Evolutionary conservation across 2,888 invertebrate species (phyloP), one percentile per base, ranked within the genome.

Genomic region (Anoncus sp.): DNA sequence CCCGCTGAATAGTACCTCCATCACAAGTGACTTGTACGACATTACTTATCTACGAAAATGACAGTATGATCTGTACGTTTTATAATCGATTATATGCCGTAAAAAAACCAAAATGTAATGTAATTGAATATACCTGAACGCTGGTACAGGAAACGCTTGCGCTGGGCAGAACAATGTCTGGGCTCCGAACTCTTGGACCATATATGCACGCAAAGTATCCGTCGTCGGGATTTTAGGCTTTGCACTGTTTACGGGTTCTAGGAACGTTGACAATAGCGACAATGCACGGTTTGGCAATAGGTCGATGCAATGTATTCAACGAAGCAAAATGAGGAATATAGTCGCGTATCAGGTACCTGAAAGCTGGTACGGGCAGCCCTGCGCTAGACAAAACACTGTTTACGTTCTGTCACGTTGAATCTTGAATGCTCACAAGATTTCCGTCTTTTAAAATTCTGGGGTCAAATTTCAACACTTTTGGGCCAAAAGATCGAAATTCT

Each of bases 371-470:
- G 76, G 87, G 87, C 92, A 94, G 24, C 94, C 95, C 92, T 96
- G 96, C 73, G 95, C 95, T 60, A 95, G 95, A 89, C 96, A 96
- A 84, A 94, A 92, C 81, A 96, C 92, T 66, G 94, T 93, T 82
- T 94, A 87, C 77, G 92, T 83, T 66, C 83, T 85, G 80, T 82
- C 82, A 77, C 82, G 84, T 74, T 81, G 81, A 69, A 89, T 88
- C 77, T 87, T 87, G 83, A 90, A 90, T 69, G 90, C 89, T 82
- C 91, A 88, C 57, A 81, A 78, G 38, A 79, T 80, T 70, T 87
- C 87, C 60, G 87, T 84, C 87, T 87, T 87, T 55, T 89, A 87
- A 79, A 90, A 85, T 85, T 90, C 90, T 10, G 89, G 90, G 81
- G 87, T 90, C 22, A 91, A 88, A 75, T 91, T 91, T 77, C 89